A percentile compares a stretch with the other conserved stretches of the same genome.
These are phyloP conservation scores for Branchinecta sandiegonensis DNA, from an alignment of 2,888 invertebrate genomes.

Conservation along the genomic window DNA sequence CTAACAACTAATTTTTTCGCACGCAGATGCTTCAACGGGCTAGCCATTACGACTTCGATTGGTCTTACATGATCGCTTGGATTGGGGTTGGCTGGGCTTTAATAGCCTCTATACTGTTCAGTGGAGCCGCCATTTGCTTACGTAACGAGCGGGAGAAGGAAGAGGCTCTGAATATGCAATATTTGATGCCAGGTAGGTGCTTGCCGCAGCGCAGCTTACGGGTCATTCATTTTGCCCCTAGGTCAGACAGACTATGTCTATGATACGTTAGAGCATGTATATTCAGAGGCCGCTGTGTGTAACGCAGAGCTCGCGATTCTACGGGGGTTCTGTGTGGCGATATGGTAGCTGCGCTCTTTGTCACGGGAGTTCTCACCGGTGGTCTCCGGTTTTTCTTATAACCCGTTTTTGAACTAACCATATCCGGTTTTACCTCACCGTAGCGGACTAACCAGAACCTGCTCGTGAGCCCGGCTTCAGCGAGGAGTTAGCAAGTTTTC, in stretches of 20 bases:
- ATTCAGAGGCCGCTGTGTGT: no score
- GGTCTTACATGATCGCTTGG: slow-evolving; percentile 96
- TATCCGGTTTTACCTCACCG: no score
- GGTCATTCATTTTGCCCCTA: slow-evolving; percentile 1
- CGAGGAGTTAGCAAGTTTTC: no score
- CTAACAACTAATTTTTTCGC: slow-evolving; percentile 7
- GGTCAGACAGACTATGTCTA: not conserved
- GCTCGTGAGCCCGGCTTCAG: no score
- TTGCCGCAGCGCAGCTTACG: not conserved
- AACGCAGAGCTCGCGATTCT: no score
- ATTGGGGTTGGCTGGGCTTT: slow-evolving; percentile 84
- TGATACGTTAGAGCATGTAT: not conserved
- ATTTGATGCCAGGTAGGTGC: slow-evolving; percentile 81
- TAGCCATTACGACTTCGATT: slow-evolving; percentile 52
- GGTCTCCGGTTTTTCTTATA: no score
- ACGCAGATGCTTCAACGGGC: slow-evolving; percentile 16
- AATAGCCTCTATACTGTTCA: slow-evolving; percentile 78
- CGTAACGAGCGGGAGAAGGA: slow-evolving; percentile 84
- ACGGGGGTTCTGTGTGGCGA: no score
- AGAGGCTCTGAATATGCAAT: slow-evolving; percentile 93
- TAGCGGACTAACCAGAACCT: no score
- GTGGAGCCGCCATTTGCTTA: slow-evolving; percentile 85
- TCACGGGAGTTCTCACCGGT: no score
- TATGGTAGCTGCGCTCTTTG: no score
- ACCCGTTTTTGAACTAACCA: no score